Evolutionary conservation across 2,888 invertebrate genomes (phyloP).

Genomic region (Andrena fulva): DNA sequence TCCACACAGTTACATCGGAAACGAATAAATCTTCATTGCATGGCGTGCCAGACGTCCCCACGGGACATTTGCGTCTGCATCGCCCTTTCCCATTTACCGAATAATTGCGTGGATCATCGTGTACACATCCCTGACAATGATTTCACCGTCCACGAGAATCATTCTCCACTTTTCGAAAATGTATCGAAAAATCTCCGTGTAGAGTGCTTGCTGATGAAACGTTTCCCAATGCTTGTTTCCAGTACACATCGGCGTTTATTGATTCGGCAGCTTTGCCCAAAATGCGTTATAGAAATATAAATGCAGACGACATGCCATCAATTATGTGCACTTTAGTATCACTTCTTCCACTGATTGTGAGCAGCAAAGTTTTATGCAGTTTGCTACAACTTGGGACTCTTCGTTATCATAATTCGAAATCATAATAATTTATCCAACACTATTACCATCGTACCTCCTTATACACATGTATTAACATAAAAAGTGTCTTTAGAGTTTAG

Average conservation of each 20-base stretch:
- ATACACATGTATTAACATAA: no score
- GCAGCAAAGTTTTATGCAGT: no score
- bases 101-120: conserved; percentile 50
- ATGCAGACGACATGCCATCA: background rate
- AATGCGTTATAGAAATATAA: background rate
- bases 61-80: conserved; percentile 64
- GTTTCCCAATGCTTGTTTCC: background rate
- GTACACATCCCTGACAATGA: background rate
- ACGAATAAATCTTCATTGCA: conserved; percentile 72
- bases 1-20: conserved; percentile 56
- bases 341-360: no score
- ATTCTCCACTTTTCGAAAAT: conserved; percentile 22
- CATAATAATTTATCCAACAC: no score
- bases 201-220: background rate
- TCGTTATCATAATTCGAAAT: no score
- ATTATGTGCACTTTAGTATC: background rate
- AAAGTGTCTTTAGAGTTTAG: background rate
- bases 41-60: conserved; percentile 50
- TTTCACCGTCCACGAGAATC: conserved; percentile 17
- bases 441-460: no score
- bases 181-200: background rate
- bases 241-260: conserved; percentile 5
- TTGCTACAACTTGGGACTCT: no score
- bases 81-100: conserved; percentile 42
- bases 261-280: background rate